Evolutionary conservation across 2,113 vertebrate genomes (phyloP).

Genomic region (Onychorhynchus coronatus): DNA sequence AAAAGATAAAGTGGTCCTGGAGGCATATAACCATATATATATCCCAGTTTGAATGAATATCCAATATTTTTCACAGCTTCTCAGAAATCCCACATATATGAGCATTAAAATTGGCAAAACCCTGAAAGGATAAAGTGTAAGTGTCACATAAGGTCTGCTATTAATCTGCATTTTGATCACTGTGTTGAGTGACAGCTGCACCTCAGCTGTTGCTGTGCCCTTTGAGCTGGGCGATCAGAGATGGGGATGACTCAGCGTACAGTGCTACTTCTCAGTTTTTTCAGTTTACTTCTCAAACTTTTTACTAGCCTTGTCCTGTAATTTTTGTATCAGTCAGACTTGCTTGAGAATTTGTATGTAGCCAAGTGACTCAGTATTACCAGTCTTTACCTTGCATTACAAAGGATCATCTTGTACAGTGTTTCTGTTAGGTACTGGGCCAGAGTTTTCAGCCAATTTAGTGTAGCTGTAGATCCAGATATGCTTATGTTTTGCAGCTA

Average conservation of each 20-base stretch:
- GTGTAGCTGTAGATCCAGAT: background rate
- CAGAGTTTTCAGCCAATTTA: background rate
- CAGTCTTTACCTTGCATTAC: background rate
- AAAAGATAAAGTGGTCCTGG: background rate
- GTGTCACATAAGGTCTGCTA: background rate
- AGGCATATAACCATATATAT: background rate
- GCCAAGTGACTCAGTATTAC: background rate
- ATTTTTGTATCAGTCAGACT: background rate
- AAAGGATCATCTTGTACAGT: background rate
- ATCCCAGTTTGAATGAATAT: background rate
- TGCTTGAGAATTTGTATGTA: background rate
- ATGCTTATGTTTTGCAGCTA: background rate
- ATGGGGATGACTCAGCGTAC: background rate
- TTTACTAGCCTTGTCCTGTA: background rate
- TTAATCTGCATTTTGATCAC: slow-evolving; percentile 20
- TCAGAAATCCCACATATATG: background rate
- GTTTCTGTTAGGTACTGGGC: background rate
- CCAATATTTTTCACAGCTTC: background rate
- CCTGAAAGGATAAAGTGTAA: background rate
- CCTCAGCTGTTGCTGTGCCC: background rate
- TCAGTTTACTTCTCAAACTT: background rate
- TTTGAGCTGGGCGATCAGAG: background rate
- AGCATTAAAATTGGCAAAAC: background rate
- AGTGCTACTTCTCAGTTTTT: background rate
- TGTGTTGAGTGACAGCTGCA: background rate